A percentile compares a stretch with the other conserved stretches of the same genome.
Evolutionary conservation across 2,797 vertebrate species (phyloP).

Genomic region (Gastrophryne carolinensis): DNA sequence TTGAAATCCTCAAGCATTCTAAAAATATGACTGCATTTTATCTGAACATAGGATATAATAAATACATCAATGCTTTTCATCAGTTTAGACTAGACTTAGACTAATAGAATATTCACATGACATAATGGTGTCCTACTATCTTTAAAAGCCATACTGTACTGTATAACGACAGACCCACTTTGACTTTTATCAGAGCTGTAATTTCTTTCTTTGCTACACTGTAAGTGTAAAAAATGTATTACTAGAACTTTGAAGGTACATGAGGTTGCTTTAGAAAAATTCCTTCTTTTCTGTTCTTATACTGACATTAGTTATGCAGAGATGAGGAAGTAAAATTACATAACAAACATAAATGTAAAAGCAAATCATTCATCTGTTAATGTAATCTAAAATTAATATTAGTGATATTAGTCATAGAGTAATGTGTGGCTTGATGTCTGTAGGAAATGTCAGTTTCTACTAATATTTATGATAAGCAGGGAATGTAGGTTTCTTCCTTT

Average conservation of each 20-base stretch:
- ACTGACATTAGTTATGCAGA: not conserved
- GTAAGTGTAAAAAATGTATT: conserved; percentile 25
- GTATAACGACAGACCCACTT: no score
- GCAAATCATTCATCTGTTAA: not conserved
- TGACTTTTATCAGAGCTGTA: conserved; percentile 25
- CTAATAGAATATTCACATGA: conserved; percentile 7
- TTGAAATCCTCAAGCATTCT: conserved; percentile 29
- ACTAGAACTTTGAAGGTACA: conserved; percentile 4
- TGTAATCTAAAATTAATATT: no score
- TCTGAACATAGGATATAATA: conserved; percentile 16
- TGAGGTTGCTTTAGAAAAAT: conserved; percentile 1
- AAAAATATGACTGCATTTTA: conserved; percentile 37
- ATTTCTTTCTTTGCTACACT: conserved; percentile 25
- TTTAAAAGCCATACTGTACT: conserved; percentile 17
- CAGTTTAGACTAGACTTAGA: not conserved
- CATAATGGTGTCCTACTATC: not conserved
- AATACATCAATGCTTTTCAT: conserved; percentile 18
- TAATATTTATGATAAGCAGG: no score
- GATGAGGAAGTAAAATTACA: not conserved
- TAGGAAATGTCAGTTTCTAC: no score
- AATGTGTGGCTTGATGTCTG: no score
- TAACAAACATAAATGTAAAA: not conserved
- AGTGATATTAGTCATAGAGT: no score
- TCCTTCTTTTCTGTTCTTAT: conserved; percentile 1
- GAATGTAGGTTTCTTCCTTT: no score